phyloP scores from a whole-genome alignment of 2,113 vertebrate species.

The Nannospalax galili region DNA sequence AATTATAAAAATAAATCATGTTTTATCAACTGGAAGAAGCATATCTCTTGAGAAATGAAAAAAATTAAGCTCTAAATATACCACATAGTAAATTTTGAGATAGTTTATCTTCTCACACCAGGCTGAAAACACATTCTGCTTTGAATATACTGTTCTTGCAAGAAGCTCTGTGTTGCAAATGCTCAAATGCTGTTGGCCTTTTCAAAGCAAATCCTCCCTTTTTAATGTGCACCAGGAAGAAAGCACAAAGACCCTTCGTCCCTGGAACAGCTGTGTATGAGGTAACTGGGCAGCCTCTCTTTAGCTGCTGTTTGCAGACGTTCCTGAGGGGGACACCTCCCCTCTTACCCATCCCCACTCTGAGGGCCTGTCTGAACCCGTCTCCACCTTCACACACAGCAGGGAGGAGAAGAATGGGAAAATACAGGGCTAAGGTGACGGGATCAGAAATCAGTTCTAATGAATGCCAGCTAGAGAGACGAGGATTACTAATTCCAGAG shows the following conservation, averaged over 20 bases:
- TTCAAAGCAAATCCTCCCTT: constrained; percentile 62
- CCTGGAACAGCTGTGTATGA: constrained; percentile 44
- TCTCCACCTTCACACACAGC: background rate
- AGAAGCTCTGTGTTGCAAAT: background rate
- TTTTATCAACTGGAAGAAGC: constrained; percentile 71
- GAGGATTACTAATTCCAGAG: background rate
- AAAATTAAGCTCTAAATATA: constrained; percentile 62
- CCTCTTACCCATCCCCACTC: background rate
- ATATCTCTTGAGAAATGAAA: constrained; percentile 51
- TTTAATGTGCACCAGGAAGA: background rate
- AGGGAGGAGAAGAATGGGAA: background rate
- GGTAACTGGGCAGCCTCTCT: constrained; percentile 16
- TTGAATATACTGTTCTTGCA: constrained; percentile 48
- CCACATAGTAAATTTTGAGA: constrained; percentile 15
- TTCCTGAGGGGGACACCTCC: background rate
- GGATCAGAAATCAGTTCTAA: background rate
- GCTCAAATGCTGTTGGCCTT: constrained; percentile 58
- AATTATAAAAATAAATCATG: constrained; percentile 80
- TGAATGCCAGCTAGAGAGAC: background rate
- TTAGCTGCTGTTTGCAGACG: background rate
- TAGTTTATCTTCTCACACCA: constrained; percentile 60
- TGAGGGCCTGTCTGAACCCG: background rate
- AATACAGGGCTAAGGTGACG: background rate
- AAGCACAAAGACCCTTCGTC: background rate
- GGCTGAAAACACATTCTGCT: constrained; percentile 60